These are phyloP conservation scores for Aphrocallistes beatrix DNA, from an alignment of 37 sponge, comb jelly and placozoan species.

Conservation along the genomic window DNA sequence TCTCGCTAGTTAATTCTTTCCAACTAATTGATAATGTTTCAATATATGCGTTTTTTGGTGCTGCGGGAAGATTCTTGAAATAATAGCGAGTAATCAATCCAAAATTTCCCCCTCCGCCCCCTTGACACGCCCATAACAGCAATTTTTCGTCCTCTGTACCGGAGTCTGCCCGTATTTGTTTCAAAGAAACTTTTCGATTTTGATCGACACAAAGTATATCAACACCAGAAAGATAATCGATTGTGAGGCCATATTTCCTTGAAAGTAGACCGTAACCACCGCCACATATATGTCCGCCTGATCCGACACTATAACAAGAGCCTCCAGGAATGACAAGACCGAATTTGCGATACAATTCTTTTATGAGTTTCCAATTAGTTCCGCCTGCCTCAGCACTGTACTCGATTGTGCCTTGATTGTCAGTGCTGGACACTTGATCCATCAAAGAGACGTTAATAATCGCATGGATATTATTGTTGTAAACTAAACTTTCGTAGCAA, in stretches of 20 bases:
- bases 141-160: background rate
- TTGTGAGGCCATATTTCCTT: background rate
- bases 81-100: background rate
- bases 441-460: background rate
- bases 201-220: background rate
- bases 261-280: background rate
- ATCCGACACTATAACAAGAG: slow-evolving; percentile 2
- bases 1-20: background rate
- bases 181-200: background rate
- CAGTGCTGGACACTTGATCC: background rate
- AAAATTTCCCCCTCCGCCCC: background rate
- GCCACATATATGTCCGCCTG: slow-evolving; percentile 12
- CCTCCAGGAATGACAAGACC: background rate
- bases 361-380: background rate
- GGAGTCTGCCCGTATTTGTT: background rate
- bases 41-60: background rate
- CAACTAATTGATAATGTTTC: background rate
- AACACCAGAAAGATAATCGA: background rate
- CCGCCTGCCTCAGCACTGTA: background rate
- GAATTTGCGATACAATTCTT: background rate
- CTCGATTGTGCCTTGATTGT: background rate
- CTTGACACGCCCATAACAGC: slow-evolving; percentile 1
- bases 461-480: background rate
- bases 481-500: background rate
- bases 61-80: background rate